Evolutionary conservation across 2,113 vertebrate genomes (phyloP).

Genomic region (Aphyosemion australe): DNA sequence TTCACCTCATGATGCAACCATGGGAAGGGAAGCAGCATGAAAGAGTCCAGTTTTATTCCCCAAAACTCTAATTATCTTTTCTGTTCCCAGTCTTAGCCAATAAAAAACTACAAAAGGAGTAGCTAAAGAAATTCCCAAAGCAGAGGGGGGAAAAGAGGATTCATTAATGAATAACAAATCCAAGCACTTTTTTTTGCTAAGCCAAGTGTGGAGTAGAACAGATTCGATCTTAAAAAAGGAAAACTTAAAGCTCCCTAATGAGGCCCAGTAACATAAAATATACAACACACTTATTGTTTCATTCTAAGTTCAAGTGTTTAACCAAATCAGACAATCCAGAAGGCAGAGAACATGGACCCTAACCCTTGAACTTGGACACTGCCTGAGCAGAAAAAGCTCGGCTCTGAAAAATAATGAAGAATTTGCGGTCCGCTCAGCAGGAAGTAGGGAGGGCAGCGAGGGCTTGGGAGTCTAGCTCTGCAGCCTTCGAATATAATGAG

Average conservation of each 20-base stretch:
- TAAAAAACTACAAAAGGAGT: constrained; percentile 25
- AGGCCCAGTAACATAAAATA: background rate
- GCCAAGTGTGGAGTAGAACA: too few relatives aligned
- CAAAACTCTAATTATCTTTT: constrained; percentile 19
- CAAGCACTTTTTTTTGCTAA: too few relatives aligned
- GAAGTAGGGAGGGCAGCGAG: constrained; percentile 11
- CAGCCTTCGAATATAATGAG: constrained; percentile 75
- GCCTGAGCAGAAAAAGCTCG: constrained; percentile 13
- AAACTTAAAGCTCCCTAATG: background rate
- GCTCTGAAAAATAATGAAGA: constrained; percentile 54
- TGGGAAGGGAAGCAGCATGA: constrained; percentile 5
- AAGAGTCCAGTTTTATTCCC: constrained; percentile 4
- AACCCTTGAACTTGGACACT: background rate
- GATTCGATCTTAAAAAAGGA: background rate
- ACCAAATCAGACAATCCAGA: constrained; percentile 12
- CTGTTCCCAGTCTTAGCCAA: background rate
- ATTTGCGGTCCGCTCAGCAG: constrained; percentile 40
- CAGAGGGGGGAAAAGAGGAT: too few relatives aligned
- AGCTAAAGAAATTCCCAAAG: constrained; percentile 12
- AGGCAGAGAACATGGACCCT: background rate
- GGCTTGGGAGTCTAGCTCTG: constrained; percentile 12
- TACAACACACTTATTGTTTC: background rate
- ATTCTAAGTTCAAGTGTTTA: background rate
- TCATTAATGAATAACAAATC: too few relatives aligned
- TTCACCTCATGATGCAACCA: constrained; percentile 31